phyloP scores from a whole-genome alignment of 2,113 vertebrate species.

The Hippocampus comes region DNA sequence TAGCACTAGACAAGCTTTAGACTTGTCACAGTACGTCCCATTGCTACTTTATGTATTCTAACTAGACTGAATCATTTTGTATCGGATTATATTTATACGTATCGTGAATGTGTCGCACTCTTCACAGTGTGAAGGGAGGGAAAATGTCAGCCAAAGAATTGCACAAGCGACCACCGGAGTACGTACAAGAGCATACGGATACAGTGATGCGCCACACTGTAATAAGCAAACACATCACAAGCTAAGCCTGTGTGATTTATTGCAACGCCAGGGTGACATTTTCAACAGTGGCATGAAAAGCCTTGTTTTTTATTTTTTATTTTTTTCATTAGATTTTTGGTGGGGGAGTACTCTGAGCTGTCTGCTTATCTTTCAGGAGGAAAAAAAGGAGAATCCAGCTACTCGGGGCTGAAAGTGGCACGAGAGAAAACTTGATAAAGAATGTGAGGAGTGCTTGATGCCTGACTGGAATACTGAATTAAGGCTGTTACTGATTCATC shows the following conservation, averaged over 20 bases:
- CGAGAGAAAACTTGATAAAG: slow-evolving; percentile 55
- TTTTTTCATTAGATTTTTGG: slow-evolving; percentile 20
- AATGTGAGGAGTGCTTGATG: slow-evolving; percentile 34
- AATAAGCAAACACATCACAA: slow-evolving; percentile 75
- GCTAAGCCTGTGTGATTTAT: slow-evolving; percentile 67
- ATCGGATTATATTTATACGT: not conserved
- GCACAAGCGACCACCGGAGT: not conserved
- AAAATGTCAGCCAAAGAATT: too few species aligned
- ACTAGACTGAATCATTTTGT: not conserved
- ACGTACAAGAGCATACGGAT: slow-evolving; percentile 57
- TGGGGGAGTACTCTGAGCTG: slow-evolving; percentile 32
- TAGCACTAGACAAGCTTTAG: too few species aligned
- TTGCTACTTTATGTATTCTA: too few species aligned
- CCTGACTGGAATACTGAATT: slow-evolving; percentile 56
- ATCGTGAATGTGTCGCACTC: not conserved
- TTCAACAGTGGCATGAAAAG: slow-evolving; percentile 55
- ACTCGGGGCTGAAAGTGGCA: slow-evolving; percentile 41
- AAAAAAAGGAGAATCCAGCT: slow-evolving; percentile 43
- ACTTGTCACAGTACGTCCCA: too few species aligned
- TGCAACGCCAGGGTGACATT: slow-evolving; percentile 66
- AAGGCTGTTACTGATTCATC: slow-evolving; percentile 44
- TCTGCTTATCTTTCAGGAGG: slow-evolving; percentile 54
- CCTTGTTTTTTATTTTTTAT: not conserved
- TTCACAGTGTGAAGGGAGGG: not conserved
- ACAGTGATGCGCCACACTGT: slow-evolving; percentile 63